Percentiles rank a stretch among this genome's conserved stretches.
phyloP scores from a whole-genome alignment of 2,888 invertebrate genomes.

The Cistogaster globosa region DNA sequence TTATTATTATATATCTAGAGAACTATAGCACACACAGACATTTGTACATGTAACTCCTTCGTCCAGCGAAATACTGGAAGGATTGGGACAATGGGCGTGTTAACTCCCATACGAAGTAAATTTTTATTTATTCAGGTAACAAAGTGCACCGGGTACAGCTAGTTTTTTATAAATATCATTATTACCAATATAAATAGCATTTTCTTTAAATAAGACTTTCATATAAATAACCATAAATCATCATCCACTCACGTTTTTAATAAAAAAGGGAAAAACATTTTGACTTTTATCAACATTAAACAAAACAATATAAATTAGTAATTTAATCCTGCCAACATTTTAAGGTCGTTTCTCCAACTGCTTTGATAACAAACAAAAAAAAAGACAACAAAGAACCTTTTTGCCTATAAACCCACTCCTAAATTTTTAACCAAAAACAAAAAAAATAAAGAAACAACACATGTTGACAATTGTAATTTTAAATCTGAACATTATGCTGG shows the following conservation, averaged over 20 bases:
- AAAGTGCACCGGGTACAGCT: too few relatives aligned
- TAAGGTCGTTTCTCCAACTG: conserved; percentile 15
- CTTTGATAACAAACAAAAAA: not conserved
- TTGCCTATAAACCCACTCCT: conserved; percentile 50
- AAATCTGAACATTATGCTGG: conserved; percentile 14
- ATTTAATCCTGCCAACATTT: conserved; percentile 8
- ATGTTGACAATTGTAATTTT: conserved; percentile 36
- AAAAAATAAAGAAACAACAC: not conserved
- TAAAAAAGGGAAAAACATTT: not conserved
- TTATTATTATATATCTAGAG: too few relatives aligned
- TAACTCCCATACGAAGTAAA: too few relatives aligned
- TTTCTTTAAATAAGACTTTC: too few relatives aligned
- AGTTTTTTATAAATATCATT: too few relatives aligned
- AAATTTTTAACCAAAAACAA: conserved; percentile 4
- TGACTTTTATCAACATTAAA: not conserved
- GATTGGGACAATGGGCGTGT: too few relatives aligned
- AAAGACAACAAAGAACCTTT: conserved; percentile 35
- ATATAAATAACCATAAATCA: not conserved
- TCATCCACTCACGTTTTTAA: conserved; percentile 14
- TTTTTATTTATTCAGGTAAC: too few relatives aligned
- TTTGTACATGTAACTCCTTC: too few relatives aligned
- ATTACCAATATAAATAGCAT: too few relatives aligned
- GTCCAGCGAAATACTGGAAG: too few relatives aligned
- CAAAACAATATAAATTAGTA: conserved; percentile 5
- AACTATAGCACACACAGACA: too few relatives aligned